phyloP scores from a whole-genome alignment of 64 coral and sea anemone species.

The Trachythela sp. region DNA sequence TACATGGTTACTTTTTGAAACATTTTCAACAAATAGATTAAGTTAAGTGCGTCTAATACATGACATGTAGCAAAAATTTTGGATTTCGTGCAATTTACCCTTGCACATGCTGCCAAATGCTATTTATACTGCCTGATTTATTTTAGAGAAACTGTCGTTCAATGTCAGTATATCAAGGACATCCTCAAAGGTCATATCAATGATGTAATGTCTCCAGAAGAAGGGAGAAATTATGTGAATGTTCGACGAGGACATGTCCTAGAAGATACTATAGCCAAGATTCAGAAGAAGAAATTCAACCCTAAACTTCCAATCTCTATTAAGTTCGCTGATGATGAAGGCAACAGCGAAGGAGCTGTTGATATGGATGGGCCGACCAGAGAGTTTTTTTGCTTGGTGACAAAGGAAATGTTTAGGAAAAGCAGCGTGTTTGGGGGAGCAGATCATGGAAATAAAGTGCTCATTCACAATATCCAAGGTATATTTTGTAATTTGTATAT shows the following conservation, averaged over 20 bases:
- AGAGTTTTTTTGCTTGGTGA: slow-evolving; percentile 32
- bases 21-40: not conserved
- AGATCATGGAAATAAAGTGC: slow-evolving; percentile 29
- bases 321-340: slow-evolving; percentile 43
- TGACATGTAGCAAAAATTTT: not conserved
- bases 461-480: slow-evolving; percentile 46
- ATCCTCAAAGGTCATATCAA: not conserved
- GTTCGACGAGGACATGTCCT: not conserved
- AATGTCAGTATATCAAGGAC: not conserved
- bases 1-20: not conserved
- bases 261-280: slow-evolving; percentile 24
- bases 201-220: not conserved
- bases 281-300: slow-evolving; percentile 14
- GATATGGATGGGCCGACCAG: slow-evolving; percentile 35
- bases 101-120: not conserved
- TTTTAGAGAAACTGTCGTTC: not conserved
- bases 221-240: not conserved
- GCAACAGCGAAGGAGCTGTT: slow-evolving; percentile 31
- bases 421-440: slow-evolving; percentile 31
- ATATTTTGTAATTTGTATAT: not conserved
- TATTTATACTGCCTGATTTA: not conserved
- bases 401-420: slow-evolving; percentile 32
- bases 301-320: slow-evolving; percentile 35
- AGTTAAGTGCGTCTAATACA: not conserved
- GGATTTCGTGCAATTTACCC: not conserved